These are phyloP conservation scores for Neosilurus hyrtlii DNA, from an alignment of 2,797 vertebrate genomes.

Conservation along the genomic window DNA sequence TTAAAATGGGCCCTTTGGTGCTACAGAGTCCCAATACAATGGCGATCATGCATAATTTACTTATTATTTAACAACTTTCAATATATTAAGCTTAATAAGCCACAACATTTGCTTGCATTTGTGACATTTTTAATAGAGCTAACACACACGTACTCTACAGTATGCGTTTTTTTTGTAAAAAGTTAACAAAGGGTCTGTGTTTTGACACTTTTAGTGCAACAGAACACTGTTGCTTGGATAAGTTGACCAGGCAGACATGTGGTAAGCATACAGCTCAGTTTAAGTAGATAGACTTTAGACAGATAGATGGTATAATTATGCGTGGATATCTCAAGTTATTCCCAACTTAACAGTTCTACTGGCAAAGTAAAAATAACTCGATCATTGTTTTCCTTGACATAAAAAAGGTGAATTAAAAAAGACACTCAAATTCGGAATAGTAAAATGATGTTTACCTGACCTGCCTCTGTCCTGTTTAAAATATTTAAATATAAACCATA, in stretches of 20 bases:
- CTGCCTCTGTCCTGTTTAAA: too few relatives aligned
- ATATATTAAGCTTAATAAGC: neutral
- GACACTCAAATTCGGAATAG: too few relatives aligned
- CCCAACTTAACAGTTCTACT: neutral
- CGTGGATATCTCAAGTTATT: neutral
- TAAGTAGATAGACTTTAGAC: neutral
- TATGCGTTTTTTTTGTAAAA: neutral
- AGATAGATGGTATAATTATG: neutral
- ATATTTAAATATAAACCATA: too few relatives aligned
- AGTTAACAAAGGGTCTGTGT: neutral
- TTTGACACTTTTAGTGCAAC: neutral
- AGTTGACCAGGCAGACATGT: constrained; percentile 6
- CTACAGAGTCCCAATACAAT: constrained; percentile 3
- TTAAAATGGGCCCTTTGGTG: constrained; percentile 11
- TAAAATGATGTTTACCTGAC: too few relatives aligned
- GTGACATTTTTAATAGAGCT: neutral
- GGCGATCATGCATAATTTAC: constrained; percentile 19
- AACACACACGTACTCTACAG: neutral
- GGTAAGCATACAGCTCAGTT: constrained; percentile 10
- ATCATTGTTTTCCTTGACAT: neutral
- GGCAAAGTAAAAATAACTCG: neutral
- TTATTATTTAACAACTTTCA: neutral
- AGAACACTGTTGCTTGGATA: neutral
- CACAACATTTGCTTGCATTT: neutral
- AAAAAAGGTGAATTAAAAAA: neutral